phyloP scores from a whole-genome alignment of 2,113 vertebrate species.

The Condylura cristata region DNA sequence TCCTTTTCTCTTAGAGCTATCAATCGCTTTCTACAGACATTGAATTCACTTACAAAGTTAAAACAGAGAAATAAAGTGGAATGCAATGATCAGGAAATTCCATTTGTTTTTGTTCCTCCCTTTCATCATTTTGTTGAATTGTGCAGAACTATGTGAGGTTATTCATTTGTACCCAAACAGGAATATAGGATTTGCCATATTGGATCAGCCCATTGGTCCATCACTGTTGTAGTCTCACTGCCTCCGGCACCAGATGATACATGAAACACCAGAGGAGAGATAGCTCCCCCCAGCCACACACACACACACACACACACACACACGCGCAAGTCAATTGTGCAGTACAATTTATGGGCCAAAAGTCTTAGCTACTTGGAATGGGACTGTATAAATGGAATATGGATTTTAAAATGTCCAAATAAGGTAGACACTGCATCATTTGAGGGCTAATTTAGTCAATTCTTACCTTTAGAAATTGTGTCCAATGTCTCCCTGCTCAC shows the following conservation, averaged over 20 bases:
- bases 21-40: constrained; percentile 74
- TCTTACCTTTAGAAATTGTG: constrained; percentile 63
- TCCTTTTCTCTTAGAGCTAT: constrained; percentile 64
- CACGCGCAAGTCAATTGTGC: constrained; percentile 64
- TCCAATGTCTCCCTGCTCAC: constrained; percentile 26
- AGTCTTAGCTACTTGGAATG: constrained; percentile 13
- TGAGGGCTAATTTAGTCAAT: neutral
- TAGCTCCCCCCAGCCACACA: neutral
- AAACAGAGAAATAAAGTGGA: constrained; percentile 78
- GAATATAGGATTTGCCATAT: constrained; percentile 77
- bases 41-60: constrained; percentile 81
- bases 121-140: constrained; percentile 79
- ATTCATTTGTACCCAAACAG: constrained; percentile 77
- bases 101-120: constrained; percentile 66
- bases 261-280: constrained; percentile 60
- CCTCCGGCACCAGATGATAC: constrained; percentile 71
- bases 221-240: constrained; percentile 70
- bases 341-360: constrained; percentile 47
- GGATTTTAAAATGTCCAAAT: constrained; percentile 58
- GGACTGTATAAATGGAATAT: constrained; percentile 44
- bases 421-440: neutral
- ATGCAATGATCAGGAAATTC: constrained; percentile 79
- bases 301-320: neutral
- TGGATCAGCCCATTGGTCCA: constrained; percentile 76
- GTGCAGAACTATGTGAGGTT: constrained; percentile 73